Evolutionary conservation across 2,888 invertebrate species (phyloP), one percentile per base, ranked within the genome.

Genomic region (Ophioninae sp.): DNA sequence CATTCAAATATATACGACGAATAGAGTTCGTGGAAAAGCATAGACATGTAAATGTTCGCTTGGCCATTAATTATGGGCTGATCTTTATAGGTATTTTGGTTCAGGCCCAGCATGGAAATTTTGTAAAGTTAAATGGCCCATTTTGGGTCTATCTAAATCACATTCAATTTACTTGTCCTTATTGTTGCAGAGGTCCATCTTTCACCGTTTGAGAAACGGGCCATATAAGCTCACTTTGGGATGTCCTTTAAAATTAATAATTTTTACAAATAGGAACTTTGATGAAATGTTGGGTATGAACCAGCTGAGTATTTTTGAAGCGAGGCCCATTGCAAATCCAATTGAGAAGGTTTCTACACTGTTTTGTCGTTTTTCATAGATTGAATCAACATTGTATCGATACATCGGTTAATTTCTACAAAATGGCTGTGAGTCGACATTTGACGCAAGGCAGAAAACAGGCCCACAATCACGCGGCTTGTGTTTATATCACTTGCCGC

Each of bases 401-500:
- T 87, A 98, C 97, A 20, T 98, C 99, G 0, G 97, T 97, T 89
- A 97, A 97, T 91, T 98, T 98, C 93, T 99, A 98, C 93, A 98
- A 98, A 93, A 96, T 98, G 96, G 98, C 98, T 17, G 91, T 98
- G 17, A 95, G 95, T 74, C 94, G 96, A 20, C 96, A 97, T 88
- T 93, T 98, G 67, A 99, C 99, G 0, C 95, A 98, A 88, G 99
- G 99, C 10, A 94, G 99, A 56, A 97, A 96, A 87, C 96, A 97
- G 86, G 95, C 96, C 17, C 97, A 98, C 90, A 98, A 99, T 73
- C 96, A 98, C 90, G 99, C 99, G 50, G 99, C 99, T 39, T 99
- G 99, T 93, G 96, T 99, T 2, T 99, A 99, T 91, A 97, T 99
- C 91, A 99, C 99, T 0, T 99, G 99, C 90, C 95, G 99, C 86